These are phyloP conservation scores for Apis florea DNA, from an alignment of 1,140 invertebrate genomes.

Conservation along the genomic window DNA sequence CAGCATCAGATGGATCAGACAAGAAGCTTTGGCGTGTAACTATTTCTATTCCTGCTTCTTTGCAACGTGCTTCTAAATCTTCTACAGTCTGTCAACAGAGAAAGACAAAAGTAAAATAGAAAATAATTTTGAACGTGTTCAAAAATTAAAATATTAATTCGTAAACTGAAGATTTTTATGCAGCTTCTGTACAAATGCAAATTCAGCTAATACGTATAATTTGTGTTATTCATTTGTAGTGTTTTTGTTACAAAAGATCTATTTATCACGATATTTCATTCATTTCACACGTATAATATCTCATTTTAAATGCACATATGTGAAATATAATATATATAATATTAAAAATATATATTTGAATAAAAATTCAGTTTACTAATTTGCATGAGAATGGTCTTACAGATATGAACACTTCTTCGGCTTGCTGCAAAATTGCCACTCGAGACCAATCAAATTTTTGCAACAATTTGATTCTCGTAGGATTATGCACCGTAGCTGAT, in stretches of 20 bases:
- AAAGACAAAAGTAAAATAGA: neutral
- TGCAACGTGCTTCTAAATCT: slow-evolving; percentile 96
- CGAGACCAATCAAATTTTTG: slow-evolving; percentile 98
- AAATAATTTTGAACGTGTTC: neutral
- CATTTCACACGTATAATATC: no score
- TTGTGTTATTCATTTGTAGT: no score
- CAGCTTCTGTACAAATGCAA: no score
- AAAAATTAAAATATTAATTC: no score
- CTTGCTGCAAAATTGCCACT: slow-evolving; percentile 98
- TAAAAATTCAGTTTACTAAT: no score
- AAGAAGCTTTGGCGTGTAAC: slow-evolving; percentile 98
- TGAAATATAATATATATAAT: no score
- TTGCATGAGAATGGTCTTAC: slow-evolving; percentile 81
- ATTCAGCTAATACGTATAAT: no score
- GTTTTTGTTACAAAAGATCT: no score
- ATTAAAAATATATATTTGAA: no score
- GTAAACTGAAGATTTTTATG: no score
- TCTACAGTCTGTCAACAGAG: slow-evolving; percentile 90
- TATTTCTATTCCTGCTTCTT: slow-evolving; percentile 95
- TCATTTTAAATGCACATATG: no score
- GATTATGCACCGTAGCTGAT: slow-evolving; percentile 99
- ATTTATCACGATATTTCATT: no score
- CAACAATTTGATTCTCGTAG: slow-evolving; percentile 97
- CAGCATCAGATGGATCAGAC: slow-evolving; percentile 97
- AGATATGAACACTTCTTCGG: slow-evolving; percentile 99